Base-by-base conservation (phyloP, 2,113 vertebrate species). In the Steatornis caripensis region DNA sequence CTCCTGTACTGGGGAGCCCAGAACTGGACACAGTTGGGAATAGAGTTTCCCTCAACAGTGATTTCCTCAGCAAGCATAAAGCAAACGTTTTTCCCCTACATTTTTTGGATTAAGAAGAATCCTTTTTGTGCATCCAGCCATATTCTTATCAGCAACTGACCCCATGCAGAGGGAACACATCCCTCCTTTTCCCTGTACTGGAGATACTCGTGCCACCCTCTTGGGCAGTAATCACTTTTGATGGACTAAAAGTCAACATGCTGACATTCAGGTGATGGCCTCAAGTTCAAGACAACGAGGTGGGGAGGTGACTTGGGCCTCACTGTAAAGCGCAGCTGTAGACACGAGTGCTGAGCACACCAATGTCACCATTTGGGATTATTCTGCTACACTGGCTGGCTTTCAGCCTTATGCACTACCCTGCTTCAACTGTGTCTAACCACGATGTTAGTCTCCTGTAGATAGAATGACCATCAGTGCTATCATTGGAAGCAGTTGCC, bases 61-160 rank as follows among this genome's bases (percentile, higher is more conserved):
- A 75, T 62, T 78, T 75, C 54, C 15, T 41, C 75, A 49, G 49
- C 18, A 72, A n/a, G 11, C 29, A 78, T 30, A 53, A 78, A 45
- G 15, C 9, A 37, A 71, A 10, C 4, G 5, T 41, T n/a, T 1
- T 2, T 3, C 10, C 9, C 15, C 8, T 10, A 5, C 10, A 23
- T 4, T 34, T 39, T 81, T 39, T 37, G 53, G 24, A 41, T 65
- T 17, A 32, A 3, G 6, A 15, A 49, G 18, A 55, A 68, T 49
- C 12, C 13, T 65, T 77, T 68, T 30, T 49, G 43, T n/a, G 24
- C 2, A 5, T 36, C 49, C 45, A 60, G 41, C 7, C 26, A 19
- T 12, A 15, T 74, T 64, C 53, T 43, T 36, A 57, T 13, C 43
- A 74, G 55, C n/a, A 81, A 22, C 37, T 39, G 53, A 23, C 11